Conservation (phyloP, 2,888 invertebrate genomes). For the Anorthoa munda region DNA sequence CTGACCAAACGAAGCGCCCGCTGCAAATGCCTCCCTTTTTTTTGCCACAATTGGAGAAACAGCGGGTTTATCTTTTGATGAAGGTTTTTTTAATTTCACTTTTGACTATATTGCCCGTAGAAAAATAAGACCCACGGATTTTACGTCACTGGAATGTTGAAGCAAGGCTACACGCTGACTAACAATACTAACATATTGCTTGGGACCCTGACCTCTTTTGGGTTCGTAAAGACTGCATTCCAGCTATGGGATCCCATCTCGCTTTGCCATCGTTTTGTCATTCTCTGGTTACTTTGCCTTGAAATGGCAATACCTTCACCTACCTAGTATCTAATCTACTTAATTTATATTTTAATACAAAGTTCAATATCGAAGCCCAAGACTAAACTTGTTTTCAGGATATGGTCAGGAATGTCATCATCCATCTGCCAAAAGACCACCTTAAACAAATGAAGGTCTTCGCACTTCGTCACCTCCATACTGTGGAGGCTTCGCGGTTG, state of each 20-base stretch:
- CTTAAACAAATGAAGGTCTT: conserved; percentile 92
- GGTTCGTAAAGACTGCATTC: too few species aligned
- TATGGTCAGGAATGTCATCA: conserved; percentile 90
- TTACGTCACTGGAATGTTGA: not conserved
- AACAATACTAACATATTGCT: not conserved
- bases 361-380: not conserved
- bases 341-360: not conserved
- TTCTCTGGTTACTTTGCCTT: not conserved
- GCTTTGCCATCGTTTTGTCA: not conserved
- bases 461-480: conserved; percentile 85
- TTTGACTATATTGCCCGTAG: not conserved
- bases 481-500: conserved; percentile 89
- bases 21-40: conserved; percentile 87
- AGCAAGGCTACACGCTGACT: not conserved
- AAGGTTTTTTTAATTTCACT: conserved; percentile 82
- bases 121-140: not conserved
- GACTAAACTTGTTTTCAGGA: conserved; percentile 82
- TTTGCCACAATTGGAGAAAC: conserved; percentile 92
- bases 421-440: conserved; percentile 92
- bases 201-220: too few species aligned
- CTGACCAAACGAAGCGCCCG: conserved; percentile 83
- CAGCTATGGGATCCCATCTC: not conserved
- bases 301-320: not conserved
- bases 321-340: not conserved
- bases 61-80: conserved; percentile 92